A percentile compares a stretch with the other conserved stretches of the same genome.
Evolutionary conservation across 2,797 vertebrate species (phyloP).

Genomic region (Eleutherodactylus coqui): DNA sequence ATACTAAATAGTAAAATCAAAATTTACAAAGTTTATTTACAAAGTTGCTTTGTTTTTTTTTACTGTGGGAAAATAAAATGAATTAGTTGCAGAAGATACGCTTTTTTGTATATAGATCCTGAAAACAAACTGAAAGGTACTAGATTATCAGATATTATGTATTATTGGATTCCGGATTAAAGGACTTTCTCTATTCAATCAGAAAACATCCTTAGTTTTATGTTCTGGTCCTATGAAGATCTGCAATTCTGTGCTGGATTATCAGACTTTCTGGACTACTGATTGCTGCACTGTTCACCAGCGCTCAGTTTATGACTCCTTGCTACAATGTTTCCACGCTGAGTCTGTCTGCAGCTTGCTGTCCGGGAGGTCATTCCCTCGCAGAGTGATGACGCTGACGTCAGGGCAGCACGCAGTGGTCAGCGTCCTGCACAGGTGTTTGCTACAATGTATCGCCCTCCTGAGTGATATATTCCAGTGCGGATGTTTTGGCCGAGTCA

Average conservation of each 20-base stretch:
- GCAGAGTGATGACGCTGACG: not conserved
- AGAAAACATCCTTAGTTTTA: not conserved
- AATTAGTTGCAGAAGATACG: too few relatives aligned
- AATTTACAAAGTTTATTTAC: not conserved
- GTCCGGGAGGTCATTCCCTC: not conserved
- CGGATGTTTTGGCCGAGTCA: not conserved
- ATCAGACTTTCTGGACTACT: not conserved
- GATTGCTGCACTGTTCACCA: not conserved
- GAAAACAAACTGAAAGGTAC: not conserved
- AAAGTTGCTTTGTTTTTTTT: not conserved
- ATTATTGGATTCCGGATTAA: not conserved
- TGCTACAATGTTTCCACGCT: too few relatives aligned
- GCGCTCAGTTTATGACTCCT: not conserved
- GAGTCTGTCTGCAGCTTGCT: not conserved
- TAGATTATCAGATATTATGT: not conserved
- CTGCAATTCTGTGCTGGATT: not conserved
- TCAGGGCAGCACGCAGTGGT: not conserved
- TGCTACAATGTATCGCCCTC: constrained; percentile 3
- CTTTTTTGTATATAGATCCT: too few relatives aligned
- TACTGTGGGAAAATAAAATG: not conserved
- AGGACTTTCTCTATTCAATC: not conserved
- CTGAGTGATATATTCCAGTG: not conserved
- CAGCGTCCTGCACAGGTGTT: constrained; percentile 7
- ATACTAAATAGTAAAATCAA: not conserved
- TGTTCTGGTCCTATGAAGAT: not conserved